Conservation (phyloP, 64 coral and sea anemone species). For the Dendronephthya gigantea region DNA sequence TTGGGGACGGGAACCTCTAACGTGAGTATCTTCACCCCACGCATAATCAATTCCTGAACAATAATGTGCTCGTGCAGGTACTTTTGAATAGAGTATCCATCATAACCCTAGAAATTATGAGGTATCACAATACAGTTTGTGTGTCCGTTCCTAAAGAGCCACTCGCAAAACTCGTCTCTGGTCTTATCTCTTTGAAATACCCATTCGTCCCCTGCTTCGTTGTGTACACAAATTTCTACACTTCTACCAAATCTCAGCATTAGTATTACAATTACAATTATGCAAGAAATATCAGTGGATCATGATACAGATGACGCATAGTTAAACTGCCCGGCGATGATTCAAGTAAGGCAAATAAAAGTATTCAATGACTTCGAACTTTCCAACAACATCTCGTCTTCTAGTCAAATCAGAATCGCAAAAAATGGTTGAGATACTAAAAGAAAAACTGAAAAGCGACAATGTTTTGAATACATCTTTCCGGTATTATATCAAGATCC, state of each 20-base stretch:
- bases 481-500: conserved; percentile 23
- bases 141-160: not conserved
- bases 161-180: not conserved
- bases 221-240: no score
- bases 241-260: no score
- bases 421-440: not conserved
- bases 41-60: no score
- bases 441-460: not conserved
- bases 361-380: conserved; percentile 21
- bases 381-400: not conserved
- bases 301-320: not conserved
- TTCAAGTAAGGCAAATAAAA: conserved; percentile 10
- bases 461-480: not conserved
- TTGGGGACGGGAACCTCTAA: no score
- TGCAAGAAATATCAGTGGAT: not conserved
- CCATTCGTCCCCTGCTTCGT: no score
- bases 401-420: not conserved
- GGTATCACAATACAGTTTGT: not conserved
- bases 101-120: no score
- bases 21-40: no score
- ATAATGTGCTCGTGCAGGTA: no score
- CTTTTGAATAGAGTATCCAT: no score
- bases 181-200: not conserved
- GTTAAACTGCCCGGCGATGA: not conserved
- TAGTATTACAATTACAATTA: not conserved